Conservation (phyloP, 2,888 invertebrate genomes). For the Spodoptera exigua region DNA sequence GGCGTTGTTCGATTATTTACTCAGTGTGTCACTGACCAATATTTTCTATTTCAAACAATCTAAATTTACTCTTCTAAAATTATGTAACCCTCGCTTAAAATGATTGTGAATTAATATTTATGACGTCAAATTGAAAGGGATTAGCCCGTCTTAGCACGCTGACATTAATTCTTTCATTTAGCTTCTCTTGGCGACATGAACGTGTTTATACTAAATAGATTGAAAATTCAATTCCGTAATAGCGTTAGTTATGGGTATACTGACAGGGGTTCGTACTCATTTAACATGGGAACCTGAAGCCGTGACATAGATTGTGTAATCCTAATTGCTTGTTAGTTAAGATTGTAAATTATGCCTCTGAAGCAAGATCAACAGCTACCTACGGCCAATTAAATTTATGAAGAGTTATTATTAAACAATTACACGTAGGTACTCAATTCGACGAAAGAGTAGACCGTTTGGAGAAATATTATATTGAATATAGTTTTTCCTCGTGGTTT, state of each 20-base stretch:
- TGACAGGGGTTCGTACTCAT: slow-evolving; percentile 44
- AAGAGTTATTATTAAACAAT: background rate
- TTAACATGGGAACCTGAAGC: slow-evolving; percentile 33
- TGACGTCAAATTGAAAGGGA: slow-evolving; percentile 55
- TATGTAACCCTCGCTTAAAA: slow-evolving; percentile 21
- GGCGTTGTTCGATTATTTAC: slow-evolving; percentile 19
- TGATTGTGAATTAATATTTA: slow-evolving; percentile 58
- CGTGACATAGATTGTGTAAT: slow-evolving; percentile 44
- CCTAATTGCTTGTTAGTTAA: slow-evolving; percentile 50
- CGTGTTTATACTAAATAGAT: slow-evolving; percentile 58
- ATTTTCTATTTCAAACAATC: slow-evolving; percentile 15
- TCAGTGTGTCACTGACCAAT: slow-evolving; percentile 7
- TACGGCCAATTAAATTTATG: background rate
- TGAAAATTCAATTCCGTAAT: slow-evolving; percentile 48
- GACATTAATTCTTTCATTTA: slow-evolving; percentile 55
- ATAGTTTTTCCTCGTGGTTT: slow-evolving; percentile 24
- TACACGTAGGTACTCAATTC: slow-evolving; percentile 20
- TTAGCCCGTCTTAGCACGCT: slow-evolving; percentile 49
- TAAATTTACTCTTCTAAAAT: slow-evolving; percentile 35
- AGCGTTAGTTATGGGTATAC: slow-evolving; percentile 23
- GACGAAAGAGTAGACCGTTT: slow-evolving; percentile 16
- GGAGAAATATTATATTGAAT: slow-evolving; percentile 27
- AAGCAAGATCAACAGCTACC: slow-evolving; percentile 16
- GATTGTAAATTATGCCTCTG: slow-evolving; percentile 41
- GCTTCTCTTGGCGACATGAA: slow-evolving; percentile 54